Evolutionary conservation across 2,113 vertebrate genomes (phyloP).

Genomic region (Cinclus cinclus): DNA sequence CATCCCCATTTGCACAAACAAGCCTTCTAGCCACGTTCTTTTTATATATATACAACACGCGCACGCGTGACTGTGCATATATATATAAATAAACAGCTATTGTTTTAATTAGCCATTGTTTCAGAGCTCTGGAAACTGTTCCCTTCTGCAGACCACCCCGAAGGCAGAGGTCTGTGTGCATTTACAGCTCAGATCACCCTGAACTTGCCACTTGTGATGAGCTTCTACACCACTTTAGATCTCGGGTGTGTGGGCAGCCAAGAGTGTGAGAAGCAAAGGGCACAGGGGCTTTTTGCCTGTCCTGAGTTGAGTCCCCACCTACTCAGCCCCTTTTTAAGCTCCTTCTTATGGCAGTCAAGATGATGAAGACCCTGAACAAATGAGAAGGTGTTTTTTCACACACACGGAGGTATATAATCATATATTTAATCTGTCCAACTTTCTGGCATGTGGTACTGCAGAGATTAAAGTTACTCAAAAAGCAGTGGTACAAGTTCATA

Average conservation of each 20-base stretch:
- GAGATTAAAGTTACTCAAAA: not conserved
- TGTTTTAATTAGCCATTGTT: conserved; percentile 64
- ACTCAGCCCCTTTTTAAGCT: not conserved
- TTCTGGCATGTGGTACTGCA: not conserved
- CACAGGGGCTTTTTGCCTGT: not conserved
- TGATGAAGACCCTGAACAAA: not conserved
- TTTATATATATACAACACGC: not conserved
- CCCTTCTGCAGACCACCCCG: conserved; percentile 36
- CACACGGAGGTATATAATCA: accelerated
- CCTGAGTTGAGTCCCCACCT: not conserved
- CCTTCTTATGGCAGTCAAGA: not conserved
- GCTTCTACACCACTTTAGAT: not conserved
- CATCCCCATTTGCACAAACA: not conserved
- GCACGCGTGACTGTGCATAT: not conserved
- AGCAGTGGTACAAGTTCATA: not conserved
- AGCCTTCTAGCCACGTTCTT: not conserved
- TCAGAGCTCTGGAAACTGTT: conserved; percentile 58
- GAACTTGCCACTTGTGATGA: not conserved
- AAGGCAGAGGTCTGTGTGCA: not conserved
- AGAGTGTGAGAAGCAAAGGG: not conserved
- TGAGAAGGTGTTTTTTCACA: not conserved
- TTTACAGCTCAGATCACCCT: not conserved
- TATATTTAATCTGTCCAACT: not conserved
- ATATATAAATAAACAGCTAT: conserved; percentile 38
- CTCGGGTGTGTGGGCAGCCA: accelerated